Evolutionary conservation across 2,888 invertebrate species (phyloP).

Genomic region (Oxystoma pomonae): DNA sequence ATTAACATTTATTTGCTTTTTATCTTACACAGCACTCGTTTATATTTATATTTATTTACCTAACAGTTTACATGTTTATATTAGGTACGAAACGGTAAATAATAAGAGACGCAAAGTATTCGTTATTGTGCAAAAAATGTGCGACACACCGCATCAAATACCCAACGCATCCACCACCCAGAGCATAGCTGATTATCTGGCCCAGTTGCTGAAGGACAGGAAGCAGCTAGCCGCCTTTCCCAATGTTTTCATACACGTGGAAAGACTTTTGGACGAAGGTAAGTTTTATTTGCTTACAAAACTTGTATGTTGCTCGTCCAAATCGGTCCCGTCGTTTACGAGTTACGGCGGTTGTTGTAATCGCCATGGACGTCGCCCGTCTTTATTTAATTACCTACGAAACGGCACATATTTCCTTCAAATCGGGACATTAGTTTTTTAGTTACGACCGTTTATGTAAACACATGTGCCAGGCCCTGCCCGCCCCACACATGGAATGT

Average conservation of each 20-base stretch:
- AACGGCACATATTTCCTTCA: not conserved
- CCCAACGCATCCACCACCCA: constrained; percentile 64
- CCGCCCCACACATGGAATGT: no score
- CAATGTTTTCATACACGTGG: constrained; percentile 98
- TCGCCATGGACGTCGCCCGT: no score
- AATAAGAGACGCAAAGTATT: no score
- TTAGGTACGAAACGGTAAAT: no score
- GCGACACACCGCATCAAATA: constrained; percentile 36
- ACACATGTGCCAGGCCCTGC: not conserved
- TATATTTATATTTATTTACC: no score
- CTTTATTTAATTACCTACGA: no score
- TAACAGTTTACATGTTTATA: no score
- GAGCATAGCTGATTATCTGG: constrained; percentile 99
- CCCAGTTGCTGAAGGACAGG: constrained; percentile 99
- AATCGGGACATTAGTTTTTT: not conserved
- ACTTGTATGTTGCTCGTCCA: not conserved
- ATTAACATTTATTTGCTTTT: no score
- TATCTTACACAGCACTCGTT: no score
- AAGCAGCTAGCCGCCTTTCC: constrained; percentile 99
- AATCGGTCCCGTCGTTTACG: not conserved
- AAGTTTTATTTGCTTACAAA: constrained; percentile 41
- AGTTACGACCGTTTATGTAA: not conserved
- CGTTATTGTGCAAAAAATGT: constrained; percentile 38
- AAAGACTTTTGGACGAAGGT: constrained; percentile 99
- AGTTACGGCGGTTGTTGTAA: not conserved